Conservation (phyloP, 2,797 vertebrate genomes). For the Luscinia luscinia region DNA sequence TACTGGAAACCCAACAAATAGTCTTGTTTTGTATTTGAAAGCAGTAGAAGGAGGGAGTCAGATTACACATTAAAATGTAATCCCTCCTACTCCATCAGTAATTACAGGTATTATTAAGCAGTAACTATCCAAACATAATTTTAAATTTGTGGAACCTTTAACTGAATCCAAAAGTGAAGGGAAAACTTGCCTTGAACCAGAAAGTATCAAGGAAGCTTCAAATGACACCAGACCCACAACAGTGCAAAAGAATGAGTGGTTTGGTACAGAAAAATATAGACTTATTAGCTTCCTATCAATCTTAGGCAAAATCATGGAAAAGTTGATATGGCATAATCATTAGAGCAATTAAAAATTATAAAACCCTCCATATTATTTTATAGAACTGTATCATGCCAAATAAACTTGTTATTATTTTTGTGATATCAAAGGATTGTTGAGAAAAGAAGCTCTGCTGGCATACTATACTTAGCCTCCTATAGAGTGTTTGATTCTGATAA, state of each 20-base stretch:
- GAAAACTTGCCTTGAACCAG: background rate
- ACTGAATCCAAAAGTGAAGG: background rate
- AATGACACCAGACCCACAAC: background rate
- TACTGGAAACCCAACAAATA: background rate
- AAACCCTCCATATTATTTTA: background rate
- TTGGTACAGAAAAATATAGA: background rate
- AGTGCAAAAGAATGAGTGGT: background rate
- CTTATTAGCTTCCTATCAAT: background rate
- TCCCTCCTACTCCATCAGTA: slow-evolving; percentile 19
- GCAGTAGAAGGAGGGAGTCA: background rate
- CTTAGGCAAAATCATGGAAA: background rate
- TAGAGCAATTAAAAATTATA: slow-evolving; percentile 2
- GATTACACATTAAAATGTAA: background rate
- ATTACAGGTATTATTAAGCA: background rate
- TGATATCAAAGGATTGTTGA: background rate
- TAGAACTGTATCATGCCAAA: background rate
- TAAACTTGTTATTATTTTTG: background rate
- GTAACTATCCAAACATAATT: background rate
- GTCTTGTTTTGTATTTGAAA: background rate
- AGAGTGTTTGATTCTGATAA: slow-evolving; percentile 20
- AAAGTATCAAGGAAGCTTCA: background rate
- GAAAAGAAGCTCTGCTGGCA: background rate
- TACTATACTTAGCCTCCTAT: background rate
- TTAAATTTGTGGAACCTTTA: background rate
- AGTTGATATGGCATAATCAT: background rate